Evolutionary conservation across 2,113 vertebrate genomes (phyloP).

Genomic region (Balaeniceps rex): DNA sequence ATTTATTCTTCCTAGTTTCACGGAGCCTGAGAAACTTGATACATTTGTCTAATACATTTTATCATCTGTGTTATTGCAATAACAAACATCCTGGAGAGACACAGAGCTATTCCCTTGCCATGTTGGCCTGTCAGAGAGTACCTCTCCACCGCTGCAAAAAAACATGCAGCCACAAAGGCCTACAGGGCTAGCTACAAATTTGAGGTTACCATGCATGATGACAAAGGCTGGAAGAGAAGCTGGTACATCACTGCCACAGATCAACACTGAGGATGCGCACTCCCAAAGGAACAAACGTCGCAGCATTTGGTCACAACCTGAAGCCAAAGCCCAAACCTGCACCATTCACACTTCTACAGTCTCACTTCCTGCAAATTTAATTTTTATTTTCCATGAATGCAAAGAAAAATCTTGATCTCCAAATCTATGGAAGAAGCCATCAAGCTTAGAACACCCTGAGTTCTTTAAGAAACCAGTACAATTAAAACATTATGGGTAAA

Average conservation of each 20-base stretch:
- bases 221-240: background rate
- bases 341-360: background rate
- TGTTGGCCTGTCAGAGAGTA: background rate
- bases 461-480: background rate
- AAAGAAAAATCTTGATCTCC: background rate
- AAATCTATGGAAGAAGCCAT: background rate
- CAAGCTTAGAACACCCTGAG: background rate
- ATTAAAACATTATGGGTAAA: background rate
- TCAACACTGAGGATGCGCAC: rapidly evolving
- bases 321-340: background rate
- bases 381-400: background rate
- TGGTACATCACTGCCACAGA: background rate
- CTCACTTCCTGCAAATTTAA: background rate
- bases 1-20: background rate
- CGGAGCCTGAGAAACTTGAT: background rate
- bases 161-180: background rate
- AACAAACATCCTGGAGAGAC: background rate
- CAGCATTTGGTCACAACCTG: background rate
- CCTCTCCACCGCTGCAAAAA: background rate
- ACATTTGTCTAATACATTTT: background rate
- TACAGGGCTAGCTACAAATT: background rate
- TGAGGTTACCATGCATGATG: background rate
- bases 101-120: background rate
- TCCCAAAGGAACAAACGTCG: background rate
- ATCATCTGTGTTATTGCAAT: background rate